These are phyloP conservation scores for Salvelinus alpinus DNA, from an alignment of 2,113 vertebrate genomes.

Conservation along the genomic window DNA sequence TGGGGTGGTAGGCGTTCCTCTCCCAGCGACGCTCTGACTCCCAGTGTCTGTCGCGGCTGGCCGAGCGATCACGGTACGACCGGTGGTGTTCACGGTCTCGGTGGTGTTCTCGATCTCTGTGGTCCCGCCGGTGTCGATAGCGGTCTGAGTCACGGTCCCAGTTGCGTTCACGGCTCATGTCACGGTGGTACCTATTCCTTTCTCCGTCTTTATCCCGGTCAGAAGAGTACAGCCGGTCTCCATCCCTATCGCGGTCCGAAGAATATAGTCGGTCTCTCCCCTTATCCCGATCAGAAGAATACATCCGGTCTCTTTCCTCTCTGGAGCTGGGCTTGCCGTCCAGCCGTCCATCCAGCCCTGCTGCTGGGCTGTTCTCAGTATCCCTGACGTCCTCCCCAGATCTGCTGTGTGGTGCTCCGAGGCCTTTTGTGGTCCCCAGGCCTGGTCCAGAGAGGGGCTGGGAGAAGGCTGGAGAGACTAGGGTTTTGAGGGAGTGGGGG, in stretches of 20 bases:
- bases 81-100: conserved; percentile 35
- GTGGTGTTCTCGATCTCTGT: conserved; percentile 39
- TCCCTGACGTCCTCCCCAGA: conserved; percentile 21
- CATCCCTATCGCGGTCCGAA: conserved; percentile 32
- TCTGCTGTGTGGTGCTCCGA: conserved; percentile 8
- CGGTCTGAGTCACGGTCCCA: conserved; percentile 66
- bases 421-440: conserved; percentile 11
- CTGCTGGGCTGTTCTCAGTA: conserved; percentile 12
- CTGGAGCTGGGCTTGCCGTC: conserved; percentile 47
- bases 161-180: conserved; percentile 54
- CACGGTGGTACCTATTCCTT: conserved; percentile 49
- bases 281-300: conserved; percentile 1
- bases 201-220: conserved; percentile 45
- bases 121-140: conserved; percentile 65
- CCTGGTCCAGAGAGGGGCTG: background rate
- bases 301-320: conserved; percentile 24
- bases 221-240: conserved; percentile 16
- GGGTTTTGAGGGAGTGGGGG: background rate
- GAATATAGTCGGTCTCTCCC: background rate
- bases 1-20: conserved; percentile 45
- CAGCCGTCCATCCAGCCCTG: conserved; percentile 19
- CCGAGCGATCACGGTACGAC: conserved; percentile 69
- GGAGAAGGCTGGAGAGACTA: background rate
- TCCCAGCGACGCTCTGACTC: conserved; percentile 67
- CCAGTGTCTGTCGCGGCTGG: conserved; percentile 68